Conservation (phyloP, 1,140 invertebrate genomes). For the Copidosoma floridanum region DNA sequence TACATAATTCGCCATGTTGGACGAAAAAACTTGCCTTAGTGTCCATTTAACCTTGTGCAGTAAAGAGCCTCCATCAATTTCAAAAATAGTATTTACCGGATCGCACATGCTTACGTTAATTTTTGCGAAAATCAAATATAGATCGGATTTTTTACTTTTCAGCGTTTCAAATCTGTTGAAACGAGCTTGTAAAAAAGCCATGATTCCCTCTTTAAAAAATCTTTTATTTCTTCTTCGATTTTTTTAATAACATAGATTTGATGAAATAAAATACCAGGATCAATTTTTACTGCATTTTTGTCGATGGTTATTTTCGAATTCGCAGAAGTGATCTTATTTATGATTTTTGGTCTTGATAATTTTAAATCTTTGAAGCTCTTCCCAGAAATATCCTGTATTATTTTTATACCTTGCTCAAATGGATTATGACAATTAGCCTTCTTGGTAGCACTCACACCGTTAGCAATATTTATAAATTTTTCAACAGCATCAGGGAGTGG, state of each 20-base stretch:
- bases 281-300: not conserved
- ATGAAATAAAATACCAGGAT: constrained; percentile 32
- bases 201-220: constrained; percentile 49
- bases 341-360: not conserved
- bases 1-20: not conserved
- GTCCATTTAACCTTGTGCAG: not conserved
- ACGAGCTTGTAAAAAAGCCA: constrained; percentile 43
- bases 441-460: not conserved
- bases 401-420: not conserved
- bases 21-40: not conserved
- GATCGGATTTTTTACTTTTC: constrained; percentile 45
- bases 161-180: constrained; percentile 49
- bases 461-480: not conserved
- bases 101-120: not conserved
- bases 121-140: constrained; percentile 36
- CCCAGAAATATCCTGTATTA: not conserved
- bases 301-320: not conserved
- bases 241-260: constrained; percentile 36
- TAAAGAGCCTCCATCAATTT: not conserved
- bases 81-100: no score
- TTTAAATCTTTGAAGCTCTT: not conserved
- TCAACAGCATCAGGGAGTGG: not conserved
- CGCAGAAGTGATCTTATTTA: not conserved
- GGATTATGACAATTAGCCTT: not conserved
- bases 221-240: constrained; percentile 40